Evolutionary conservation across 2,888 invertebrate genomes (phyloP).

Genomic region (Pristionchus entomophagus): DNA sequence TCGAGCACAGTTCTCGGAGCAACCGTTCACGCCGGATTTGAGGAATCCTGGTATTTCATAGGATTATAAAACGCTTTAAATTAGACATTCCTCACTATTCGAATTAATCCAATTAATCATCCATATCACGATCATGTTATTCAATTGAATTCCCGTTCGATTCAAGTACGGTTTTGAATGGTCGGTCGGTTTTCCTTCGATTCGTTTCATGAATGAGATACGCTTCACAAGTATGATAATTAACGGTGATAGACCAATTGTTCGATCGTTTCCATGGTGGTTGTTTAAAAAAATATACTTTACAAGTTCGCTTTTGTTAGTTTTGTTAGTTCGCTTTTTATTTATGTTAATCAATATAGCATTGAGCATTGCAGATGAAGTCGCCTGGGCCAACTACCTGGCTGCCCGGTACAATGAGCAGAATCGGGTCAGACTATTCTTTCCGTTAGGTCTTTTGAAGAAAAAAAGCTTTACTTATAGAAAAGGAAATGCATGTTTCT

Average conservation of each 20-base stretch:
- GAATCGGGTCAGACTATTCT: not conserved
- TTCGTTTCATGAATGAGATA: too few relatives aligned
- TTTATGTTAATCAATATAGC: too few relatives aligned
- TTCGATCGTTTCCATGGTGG: not conserved
- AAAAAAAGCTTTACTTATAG: not conserved
- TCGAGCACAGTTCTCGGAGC: slow-evolving; percentile 19
- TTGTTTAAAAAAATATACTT: not conserved
- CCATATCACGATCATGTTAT: not conserved
- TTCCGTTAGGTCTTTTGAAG: not conserved
- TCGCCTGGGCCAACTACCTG: slow-evolving; percentile 46
- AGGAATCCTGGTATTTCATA: slow-evolving; percentile 21
- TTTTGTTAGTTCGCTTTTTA: too few relatives aligned
- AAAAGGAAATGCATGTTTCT: not conserved
- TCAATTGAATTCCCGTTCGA: too few relatives aligned
- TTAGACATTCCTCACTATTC: too few relatives aligned
- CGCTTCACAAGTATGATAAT: not conserved
- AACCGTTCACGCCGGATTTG: not conserved
- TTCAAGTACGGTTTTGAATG: too few relatives aligned
- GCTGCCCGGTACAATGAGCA: slow-evolving; percentile 21
- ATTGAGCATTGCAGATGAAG: slow-evolving; percentile 40
- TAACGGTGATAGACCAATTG: not conserved
- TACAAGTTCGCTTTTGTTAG: too few relatives aligned
- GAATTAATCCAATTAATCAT: too few relatives aligned
- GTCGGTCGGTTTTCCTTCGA: too few relatives aligned
- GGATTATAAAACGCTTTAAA: not conserved